Conservation (phyloP, 2,797 vertebrate species). For the Petrocephalus schoutedeni region DNA sequence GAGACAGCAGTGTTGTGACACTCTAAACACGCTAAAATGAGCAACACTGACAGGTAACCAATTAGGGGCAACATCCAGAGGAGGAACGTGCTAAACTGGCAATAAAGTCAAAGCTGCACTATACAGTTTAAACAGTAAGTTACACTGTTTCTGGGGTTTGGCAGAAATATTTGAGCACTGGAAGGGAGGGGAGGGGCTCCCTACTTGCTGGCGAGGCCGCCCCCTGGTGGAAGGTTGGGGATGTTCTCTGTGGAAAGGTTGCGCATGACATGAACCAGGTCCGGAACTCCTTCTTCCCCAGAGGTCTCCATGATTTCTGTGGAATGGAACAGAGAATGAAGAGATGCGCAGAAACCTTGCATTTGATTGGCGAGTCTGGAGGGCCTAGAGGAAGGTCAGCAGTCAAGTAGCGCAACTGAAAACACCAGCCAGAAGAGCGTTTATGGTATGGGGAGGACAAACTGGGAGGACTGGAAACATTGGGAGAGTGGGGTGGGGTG, state of each 20-base stretch:
- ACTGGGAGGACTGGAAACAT: background rate
- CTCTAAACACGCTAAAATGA: background rate
- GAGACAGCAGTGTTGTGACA: background rate
- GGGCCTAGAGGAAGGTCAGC: background rate
- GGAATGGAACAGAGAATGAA: background rate
- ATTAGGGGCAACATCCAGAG: background rate
- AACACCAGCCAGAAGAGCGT: background rate
- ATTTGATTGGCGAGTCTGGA: slow-evolving; percentile 11
- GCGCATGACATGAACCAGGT: slow-evolving; percentile 90
- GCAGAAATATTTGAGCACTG: background rate
- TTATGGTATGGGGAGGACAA: background rate
- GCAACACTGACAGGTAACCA: background rate
- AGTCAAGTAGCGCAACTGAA: background rate
- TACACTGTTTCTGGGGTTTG: background rate
- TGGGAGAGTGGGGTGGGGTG: background rate
- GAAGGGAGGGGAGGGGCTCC: slow-evolving; percentile 32
- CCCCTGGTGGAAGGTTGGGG: slow-evolving; percentile 91
- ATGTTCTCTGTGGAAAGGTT: slow-evolving; percentile 89
- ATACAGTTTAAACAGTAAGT: background rate
- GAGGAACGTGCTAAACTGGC: background rate
- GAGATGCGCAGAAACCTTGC: background rate
- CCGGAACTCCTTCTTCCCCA: slow-evolving; percentile 87
- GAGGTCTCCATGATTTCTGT: slow-evolving; percentile 82
- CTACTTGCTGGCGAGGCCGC: slow-evolving; percentile 98
- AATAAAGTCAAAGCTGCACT: background rate